Evolutionary conservation across 2,797 vertebrate species (phyloP).

Genomic region (Diceros bicornis): DNA sequence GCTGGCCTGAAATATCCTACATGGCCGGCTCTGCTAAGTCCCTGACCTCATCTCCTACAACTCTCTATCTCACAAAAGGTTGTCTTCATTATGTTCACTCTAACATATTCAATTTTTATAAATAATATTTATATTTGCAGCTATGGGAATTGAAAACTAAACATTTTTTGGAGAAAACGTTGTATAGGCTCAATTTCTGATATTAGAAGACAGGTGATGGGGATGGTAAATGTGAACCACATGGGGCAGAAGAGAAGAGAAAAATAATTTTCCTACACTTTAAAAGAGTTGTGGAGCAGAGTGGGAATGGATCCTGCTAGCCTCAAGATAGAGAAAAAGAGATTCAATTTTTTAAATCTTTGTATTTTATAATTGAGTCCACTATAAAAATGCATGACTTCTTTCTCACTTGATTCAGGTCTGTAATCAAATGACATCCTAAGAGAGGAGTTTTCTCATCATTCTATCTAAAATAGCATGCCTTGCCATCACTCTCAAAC

Average conservation of each 20-base stretch:
- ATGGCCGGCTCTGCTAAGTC: background rate
- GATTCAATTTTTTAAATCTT: background rate
- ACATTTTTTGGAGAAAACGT: background rate
- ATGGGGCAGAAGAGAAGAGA: background rate
- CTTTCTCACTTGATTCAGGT: background rate
- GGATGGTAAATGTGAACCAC: background rate
- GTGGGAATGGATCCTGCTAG: background rate
- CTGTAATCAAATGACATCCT: background rate
- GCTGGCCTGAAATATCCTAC: background rate
- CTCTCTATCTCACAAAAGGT: background rate
- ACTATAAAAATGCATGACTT: background rate
- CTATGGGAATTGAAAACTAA: background rate
- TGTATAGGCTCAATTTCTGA: constrained; percentile 20
- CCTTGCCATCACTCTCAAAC: background rate
- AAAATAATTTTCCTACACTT: background rate
- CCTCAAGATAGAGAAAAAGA: background rate
- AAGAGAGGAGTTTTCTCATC: background rate
- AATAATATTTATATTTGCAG: background rate
- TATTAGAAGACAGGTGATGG: background rate
- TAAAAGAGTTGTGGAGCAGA: background rate
- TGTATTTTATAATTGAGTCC: background rate
- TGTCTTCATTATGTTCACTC: background rate
- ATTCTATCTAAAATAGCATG: background rate
- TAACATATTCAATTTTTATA: background rate
- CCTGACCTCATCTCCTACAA: background rate